These are phyloP conservation scores for Lamproptera curius DNA, from an alignment of 2,888 invertebrate species.

Conservation along the genomic window DNA sequence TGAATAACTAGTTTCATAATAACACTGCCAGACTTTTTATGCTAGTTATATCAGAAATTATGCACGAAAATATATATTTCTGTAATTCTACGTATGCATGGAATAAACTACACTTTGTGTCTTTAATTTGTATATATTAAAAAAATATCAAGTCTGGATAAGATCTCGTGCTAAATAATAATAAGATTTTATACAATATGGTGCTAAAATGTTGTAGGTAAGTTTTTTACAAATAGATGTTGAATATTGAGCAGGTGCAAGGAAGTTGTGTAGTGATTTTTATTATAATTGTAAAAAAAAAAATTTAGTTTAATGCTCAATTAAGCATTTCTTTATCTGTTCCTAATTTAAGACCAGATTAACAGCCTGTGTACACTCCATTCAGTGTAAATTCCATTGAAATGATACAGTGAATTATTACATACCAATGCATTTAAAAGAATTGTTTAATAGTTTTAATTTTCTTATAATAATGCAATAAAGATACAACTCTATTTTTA, in stretches of 20 bases:
- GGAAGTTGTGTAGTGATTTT: slow-evolving; percentile 9
- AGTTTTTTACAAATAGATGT: slow-evolving; percentile 21
- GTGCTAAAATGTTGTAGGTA: slow-evolving; percentile 30
- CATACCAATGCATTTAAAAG: slow-evolving; percentile 17
- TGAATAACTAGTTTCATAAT: too few relatives aligned
- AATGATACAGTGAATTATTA: slow-evolving; percentile 3
- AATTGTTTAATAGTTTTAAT: slow-evolving; percentile 6
- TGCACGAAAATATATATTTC: too few relatives aligned
- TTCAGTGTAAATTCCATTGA: slow-evolving; percentile 15
- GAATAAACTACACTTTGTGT: slow-evolving; percentile 1
- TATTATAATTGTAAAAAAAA: slow-evolving; percentile 20
- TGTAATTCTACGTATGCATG: background rate
- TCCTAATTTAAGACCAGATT: slow-evolving; percentile 31
- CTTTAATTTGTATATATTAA: slow-evolving; percentile 19
- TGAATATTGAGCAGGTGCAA: slow-evolving; percentile 19
- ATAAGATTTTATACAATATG: slow-evolving; percentile 29
- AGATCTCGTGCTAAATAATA: slow-evolving; percentile 25
- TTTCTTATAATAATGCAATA: slow-evolving; percentile 36
- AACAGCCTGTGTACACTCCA: background rate
- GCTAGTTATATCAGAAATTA: too few relatives aligned
- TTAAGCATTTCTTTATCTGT: slow-evolving; percentile 40
- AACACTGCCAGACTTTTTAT: too few relatives aligned
- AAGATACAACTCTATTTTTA: slow-evolving; percentile 49
- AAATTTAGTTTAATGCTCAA: slow-evolving; percentile 36
- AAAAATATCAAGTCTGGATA: slow-evolving; percentile 20